phyloP scores from a whole-genome alignment of 2,113 vertebrate species.

The Stomatorhinus ivindoensis region DNA sequence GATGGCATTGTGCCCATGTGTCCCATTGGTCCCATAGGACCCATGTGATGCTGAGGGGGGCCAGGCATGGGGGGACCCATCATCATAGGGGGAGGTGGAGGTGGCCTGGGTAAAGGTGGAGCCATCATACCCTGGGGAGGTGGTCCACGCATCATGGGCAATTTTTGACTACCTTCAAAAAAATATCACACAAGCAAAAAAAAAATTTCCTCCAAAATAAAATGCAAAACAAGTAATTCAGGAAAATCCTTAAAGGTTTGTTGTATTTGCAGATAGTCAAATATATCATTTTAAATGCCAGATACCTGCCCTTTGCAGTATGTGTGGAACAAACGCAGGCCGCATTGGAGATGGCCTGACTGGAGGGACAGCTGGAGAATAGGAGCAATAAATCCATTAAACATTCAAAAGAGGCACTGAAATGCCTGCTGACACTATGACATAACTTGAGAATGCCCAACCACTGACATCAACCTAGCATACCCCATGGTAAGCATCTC shows the following conservation, averaged over 20 bases:
- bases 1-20: constrained; percentile 45
- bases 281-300: not conserved
- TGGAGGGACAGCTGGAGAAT: constrained; percentile 58
- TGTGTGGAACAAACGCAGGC: constrained; percentile 82
- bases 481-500: not conserved
- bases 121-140: constrained; percentile 65
- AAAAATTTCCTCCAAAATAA: not conserved
- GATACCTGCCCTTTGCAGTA: constrained; percentile 77
- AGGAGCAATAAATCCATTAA: not conserved
- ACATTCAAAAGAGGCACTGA: not conserved
- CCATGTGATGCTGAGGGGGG: constrained; percentile 55
- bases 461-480: not conserved
- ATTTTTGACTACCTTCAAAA: constrained; percentile 51
- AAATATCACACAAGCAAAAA: constrained; percentile 7
- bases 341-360: constrained; percentile 71
- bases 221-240: not conserved
- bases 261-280: not conserved
- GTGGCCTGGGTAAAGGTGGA: constrained; percentile 71
- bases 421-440: not conserved
- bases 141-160: constrained; percentile 61
- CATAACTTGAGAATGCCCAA: not conserved
- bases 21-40: constrained; percentile 54
- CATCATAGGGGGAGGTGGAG: constrained; percentile 77
- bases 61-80: constrained; percentile 68
- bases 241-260: not conserved